A percentile compares a stretch with the other conserved stretches of the same genome.
Evolutionary conservation across 2,888 invertebrate species (phyloP).

Genomic region (Luffia ferchaultella): DNA sequence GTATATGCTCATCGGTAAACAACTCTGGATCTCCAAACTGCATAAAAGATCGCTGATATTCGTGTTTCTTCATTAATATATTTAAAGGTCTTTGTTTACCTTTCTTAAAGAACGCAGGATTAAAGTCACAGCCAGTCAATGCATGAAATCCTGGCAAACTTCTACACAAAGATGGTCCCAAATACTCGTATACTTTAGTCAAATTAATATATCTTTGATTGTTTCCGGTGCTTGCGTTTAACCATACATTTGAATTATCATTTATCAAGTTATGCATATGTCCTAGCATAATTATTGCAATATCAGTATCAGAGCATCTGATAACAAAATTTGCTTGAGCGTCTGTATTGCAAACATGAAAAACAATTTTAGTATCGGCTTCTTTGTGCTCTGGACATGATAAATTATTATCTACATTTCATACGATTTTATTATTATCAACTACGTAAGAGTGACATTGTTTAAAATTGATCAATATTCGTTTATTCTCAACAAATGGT

Average conservation of each 20-base stretch:
- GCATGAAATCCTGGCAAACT: constrained; percentile 5
- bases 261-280: constrained; percentile 11
- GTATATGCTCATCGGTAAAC: not conserved
- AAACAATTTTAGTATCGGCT: constrained; percentile 7
- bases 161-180: not conserved
- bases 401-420: constrained; percentile 3
- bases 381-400: constrained; percentile 7
- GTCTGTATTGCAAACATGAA: constrained; percentile 6
- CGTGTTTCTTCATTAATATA: not conserved
- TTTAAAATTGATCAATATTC: constrained; percentile 6
- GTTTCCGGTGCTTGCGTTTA: constrained; percentile 11
- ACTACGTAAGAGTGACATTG: constrained; percentile 6
- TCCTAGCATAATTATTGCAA: constrained; percentile 13
- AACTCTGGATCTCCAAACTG: not conserved
- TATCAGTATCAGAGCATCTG: constrained; percentile 11
- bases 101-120: not conserved
- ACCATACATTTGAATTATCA: constrained; percentile 9
- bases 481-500: constrained; percentile 1
- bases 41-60: not conserved
- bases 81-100: not conserved
- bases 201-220: not conserved
- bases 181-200: not conserved
- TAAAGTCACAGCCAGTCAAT: constrained; percentile 18
- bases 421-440: constrained; percentile 6
- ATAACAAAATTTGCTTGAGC: constrained; percentile 10